A percentile compares a stretch with the other conserved stretches of the same genome.
These are phyloP conservation scores for Meloe dianella DNA, from an alignment of 2,888 invertebrate species.

Conservation along the genomic window DNA sequence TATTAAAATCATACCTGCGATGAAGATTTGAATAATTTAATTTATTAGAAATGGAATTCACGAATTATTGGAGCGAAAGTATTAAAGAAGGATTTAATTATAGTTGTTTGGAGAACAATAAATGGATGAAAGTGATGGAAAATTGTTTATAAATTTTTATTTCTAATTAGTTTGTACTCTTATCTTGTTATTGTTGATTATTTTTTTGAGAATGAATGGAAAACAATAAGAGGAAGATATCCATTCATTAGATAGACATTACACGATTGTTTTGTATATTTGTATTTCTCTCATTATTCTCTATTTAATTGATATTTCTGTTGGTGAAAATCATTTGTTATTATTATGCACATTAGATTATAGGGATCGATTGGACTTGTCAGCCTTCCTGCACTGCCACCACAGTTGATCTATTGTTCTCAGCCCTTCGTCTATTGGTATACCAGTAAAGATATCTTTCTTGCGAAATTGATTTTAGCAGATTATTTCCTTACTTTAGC, in stretches of 20 bases:
- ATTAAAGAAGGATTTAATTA: not conserved
- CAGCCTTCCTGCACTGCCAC: no score
- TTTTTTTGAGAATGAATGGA: not conserved
- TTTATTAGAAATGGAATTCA: not conserved
- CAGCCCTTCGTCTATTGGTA: no score
- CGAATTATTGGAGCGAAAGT: not conserved
- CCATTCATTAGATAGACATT: no score
- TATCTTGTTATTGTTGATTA: not conserved
- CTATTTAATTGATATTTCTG: no score
- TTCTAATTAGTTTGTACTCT: not conserved
- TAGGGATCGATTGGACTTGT: no score
- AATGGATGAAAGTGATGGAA: conserved; percentile 1
- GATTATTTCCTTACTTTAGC: no score
- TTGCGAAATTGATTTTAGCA: no score
- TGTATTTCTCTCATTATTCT: not conserved
- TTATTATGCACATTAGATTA: no score
- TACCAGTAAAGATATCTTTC: no score
- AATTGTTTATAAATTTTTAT: not conserved
- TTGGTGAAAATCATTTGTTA: no score
- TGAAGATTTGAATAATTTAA: not conserved
- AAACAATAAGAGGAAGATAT: not conserved
- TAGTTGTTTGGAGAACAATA: not conserved
- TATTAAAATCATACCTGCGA: no score
- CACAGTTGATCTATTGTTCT: no score
- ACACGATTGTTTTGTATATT: not conserved